A percentile compares a stretch with the other conserved stretches of the same genome.
phyloP scores from a whole-genome alignment of 1,140 invertebrate genomes.

The Pseudachorutes palmiensis region DNA sequence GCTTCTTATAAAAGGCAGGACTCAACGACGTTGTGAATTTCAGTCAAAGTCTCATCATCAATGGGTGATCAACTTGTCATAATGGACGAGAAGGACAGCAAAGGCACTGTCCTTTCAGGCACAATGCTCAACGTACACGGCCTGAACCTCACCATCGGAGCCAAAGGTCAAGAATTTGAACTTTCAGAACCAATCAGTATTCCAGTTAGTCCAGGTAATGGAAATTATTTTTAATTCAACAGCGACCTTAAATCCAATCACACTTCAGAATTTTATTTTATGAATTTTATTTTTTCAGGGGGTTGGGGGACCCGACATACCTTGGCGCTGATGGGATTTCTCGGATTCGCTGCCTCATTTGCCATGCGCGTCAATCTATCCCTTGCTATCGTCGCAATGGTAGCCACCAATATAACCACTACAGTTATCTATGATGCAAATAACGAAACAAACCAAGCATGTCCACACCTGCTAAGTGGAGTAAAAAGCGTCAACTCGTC shows the following conservation, averaged over 20 bases:
- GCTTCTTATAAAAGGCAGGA: too few relatives aligned
- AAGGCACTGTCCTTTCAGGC: neutral
- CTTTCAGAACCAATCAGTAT: neutral
- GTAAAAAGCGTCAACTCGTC: neutral
- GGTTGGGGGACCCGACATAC: constrained; percentile 40
- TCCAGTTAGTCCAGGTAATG: neutral
- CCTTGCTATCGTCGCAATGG: constrained; percentile 88
- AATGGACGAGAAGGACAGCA: neutral
- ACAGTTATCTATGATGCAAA: constrained; percentile 26
- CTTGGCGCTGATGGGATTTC: constrained; percentile 45
- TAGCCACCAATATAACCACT: constrained; percentile 42
- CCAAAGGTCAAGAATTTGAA: neutral
- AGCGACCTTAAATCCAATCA: neutral
- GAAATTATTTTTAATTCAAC: neutral
- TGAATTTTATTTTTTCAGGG: constrained; percentile 13
- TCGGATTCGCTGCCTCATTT: constrained; percentile 51
- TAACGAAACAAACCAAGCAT: neutral
- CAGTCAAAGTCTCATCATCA: too few relatives aligned
- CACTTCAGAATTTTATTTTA: neutral
- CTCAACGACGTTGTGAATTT: too few relatives aligned
- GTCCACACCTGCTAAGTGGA: neutral
- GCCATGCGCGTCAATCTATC: constrained; percentile 93
- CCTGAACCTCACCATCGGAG: neutral
- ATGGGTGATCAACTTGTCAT: too few relatives aligned
- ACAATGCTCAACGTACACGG: neutral